Percentiles rank a stretch among this genome's conserved stretches.
Evolutionary conservation across 2,797 vertebrate genomes (phyloP).

Genomic region (Hipposideros larvatus): DNA sequence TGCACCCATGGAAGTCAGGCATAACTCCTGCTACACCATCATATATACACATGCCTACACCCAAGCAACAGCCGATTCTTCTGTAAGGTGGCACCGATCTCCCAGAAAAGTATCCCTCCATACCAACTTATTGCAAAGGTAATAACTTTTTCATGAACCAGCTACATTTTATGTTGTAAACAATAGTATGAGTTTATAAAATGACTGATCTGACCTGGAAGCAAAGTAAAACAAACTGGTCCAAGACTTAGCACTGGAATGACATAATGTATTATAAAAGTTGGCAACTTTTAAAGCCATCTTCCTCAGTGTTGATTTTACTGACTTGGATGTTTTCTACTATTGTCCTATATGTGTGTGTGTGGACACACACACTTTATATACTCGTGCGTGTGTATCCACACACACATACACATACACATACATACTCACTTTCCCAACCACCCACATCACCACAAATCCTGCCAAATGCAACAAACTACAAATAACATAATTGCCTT

Average conservation of each 20-base stretch:
- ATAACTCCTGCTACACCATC: background rate
- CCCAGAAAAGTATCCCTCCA: background rate
- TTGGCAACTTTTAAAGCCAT: background rate
- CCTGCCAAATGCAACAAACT: conserved; percentile 51
- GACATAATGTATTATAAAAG: background rate
- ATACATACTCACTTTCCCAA: background rate
- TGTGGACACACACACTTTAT: background rate
- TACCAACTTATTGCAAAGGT: conserved; percentile 45
- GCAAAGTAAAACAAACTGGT: conserved; percentile 19
- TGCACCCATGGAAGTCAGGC: background rate
- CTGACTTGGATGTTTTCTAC: conserved; percentile 8
- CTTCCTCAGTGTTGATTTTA: conserved; percentile 50
- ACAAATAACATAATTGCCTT: conserved; percentile 52
- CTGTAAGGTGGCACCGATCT: background rate
- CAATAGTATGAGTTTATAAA: conserved; percentile 53
- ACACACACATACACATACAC: background rate
- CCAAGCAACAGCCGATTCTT: background rate
- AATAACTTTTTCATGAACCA: conserved; percentile 56
- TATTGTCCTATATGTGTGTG: background rate
- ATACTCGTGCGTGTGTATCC: background rate
- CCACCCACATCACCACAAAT: background rate
- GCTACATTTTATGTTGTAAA: conserved; percentile 34
- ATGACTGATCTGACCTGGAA: conserved; percentile 53
- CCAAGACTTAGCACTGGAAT: conserved; percentile 31
- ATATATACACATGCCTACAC: background rate